Conservation (phyloP, 2,113 vertebrate species). For the Pterocles orientalis region DNA sequence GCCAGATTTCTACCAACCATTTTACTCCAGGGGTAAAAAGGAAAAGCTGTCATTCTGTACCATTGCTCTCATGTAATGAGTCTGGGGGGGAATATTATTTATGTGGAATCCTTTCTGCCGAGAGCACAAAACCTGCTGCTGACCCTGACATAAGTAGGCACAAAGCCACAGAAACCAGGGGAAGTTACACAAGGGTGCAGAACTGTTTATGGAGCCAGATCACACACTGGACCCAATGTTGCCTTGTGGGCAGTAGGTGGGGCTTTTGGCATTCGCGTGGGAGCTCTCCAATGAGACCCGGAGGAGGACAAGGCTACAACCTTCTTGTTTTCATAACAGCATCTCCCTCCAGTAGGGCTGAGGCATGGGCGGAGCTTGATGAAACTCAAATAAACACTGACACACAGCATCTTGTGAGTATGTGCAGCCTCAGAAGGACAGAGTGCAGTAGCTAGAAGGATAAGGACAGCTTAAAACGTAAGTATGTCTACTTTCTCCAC, state of each 20-base stretch:
- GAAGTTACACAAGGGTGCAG: not conserved
- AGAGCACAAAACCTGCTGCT: not conserved
- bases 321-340: not conserved
- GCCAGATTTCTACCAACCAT: not conserved
- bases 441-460: not conserved
- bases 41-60: not conserved
- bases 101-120: not conserved
- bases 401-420: not conserved
- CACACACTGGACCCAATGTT: not conserved
- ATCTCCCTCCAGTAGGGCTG: not conserved
- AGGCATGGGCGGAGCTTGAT: not conserved
- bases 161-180: not conserved
- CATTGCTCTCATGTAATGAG: not conserved
- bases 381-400: not conserved
- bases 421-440: not conserved
- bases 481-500: not conserved
- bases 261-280: not conserved
- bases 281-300: not conserved
- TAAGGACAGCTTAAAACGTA: not conserved
- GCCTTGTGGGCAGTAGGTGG: not conserved
- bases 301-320: not conserved
- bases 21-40: not conserved
- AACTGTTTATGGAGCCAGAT: not conserved
- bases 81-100: rapidly evolving
- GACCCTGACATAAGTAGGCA: not conserved